Evolutionary conservation across 2,888 invertebrate genomes (phyloP).

Genomic region (Nomada fabriciana): DNA sequence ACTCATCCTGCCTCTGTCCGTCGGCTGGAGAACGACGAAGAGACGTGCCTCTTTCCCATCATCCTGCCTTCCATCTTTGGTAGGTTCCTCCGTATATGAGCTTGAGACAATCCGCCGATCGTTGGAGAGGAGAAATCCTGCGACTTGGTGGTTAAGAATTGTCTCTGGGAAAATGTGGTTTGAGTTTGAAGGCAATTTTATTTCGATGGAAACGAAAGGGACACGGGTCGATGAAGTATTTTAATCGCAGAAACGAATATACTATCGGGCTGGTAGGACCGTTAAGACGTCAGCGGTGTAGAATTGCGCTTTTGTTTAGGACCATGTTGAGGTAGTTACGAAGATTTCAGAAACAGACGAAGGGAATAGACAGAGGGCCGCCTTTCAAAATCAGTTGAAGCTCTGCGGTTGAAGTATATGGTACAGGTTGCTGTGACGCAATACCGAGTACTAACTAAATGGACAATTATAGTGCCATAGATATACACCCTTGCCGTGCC

Average conservation of each 20-base stretch:
- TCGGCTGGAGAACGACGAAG: slow-evolving; percentile 41
- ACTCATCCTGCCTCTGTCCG: slow-evolving; percentile 43
- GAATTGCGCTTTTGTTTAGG: slow-evolving; percentile 1
- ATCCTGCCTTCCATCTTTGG: slow-evolving; percentile 9
- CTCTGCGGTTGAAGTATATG: not conserved
- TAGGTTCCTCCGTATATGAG: slow-evolving; percentile 1
- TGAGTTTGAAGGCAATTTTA: too few species aligned
- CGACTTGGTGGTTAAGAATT: not conserved
- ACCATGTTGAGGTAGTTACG: not conserved
- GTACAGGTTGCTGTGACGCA: not conserved
- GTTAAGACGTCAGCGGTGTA: not conserved
- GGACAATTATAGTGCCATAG: not conserved
- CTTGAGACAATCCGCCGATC: not conserved
- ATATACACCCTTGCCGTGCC: too few species aligned
- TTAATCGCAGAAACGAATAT: too few species aligned
- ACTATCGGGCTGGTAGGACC: too few species aligned
- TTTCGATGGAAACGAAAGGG: too few species aligned
- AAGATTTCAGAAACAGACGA: slow-evolving; percentile 23
- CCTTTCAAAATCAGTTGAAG: slow-evolving; percentile 19
- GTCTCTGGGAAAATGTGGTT: too few species aligned
- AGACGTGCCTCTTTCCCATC: slow-evolving; percentile 37
- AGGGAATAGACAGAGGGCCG: not conserved
- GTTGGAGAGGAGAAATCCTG: not conserved
- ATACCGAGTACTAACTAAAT: not conserved
- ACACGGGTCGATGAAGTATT: too few species aligned